Evolutionary conservation across 2,797 vertebrate species (phyloP), one percentile per base, ranked within the genome.

Genomic region (Gobionotothen gibberifrons): DNA sequence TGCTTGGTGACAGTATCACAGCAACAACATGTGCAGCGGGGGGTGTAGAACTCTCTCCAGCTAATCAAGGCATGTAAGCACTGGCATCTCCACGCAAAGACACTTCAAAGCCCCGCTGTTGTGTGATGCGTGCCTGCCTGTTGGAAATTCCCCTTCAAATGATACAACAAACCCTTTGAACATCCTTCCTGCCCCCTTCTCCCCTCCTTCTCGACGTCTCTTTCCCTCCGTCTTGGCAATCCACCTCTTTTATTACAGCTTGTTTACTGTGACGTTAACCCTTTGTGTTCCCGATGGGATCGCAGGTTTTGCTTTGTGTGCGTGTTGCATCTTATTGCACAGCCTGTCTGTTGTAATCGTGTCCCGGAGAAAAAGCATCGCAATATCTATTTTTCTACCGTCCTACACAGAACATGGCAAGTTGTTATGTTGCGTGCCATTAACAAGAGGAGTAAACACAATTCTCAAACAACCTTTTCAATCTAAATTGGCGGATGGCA

Each of bases 41-140:
- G 85, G 75, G 76, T 79, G 81, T 76, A 72, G 82, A 80, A 69
- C 47, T 68, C 79, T 83, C 67, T 72, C 58, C 58, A 67, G 72
- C 79, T 90, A 87, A 91, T 92, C 86, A 91, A 86, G 83, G 81
- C 86, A 72, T 82, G 81, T 82, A 88, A 86, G 82, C 83, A 68
- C 49, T 12, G 36, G 76, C 76, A 68, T 87, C 52, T 83, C 79
- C 64, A 32, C 82, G 76, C 87, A 82, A 62, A 74, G 70, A 52
- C 78, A 89, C 88, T 90, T 92, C 90, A 90, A 91, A 92, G 87
- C 57, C 40, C 69, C 5, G 44, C 74, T 73, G 67, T 48, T 76
- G 64, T 71, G 75, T 48, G 78, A 62, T 69, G 73, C 85, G 68
- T 51, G 56, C 46, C 53, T 86, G 68, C 55, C 73, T 89, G 76